Evolutionary conservation across 2,888 invertebrate species (phyloP).

Genomic region (Polietes domitor): DNA sequence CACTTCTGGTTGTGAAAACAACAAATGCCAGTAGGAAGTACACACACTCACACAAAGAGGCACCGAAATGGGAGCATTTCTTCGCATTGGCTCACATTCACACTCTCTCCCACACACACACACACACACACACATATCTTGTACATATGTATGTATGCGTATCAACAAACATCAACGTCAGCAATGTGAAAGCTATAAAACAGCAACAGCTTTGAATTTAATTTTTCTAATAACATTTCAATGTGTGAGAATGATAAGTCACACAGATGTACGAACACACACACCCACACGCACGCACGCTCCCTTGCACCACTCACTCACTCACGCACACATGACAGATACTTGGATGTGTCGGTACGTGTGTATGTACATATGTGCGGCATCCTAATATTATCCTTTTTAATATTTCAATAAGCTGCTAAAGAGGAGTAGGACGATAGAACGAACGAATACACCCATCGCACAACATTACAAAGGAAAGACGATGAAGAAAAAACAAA

Average conservation of each 20-base stretch:
- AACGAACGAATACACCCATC: neutral
- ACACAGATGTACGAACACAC: neutral
- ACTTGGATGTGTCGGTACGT: slow-evolving; percentile 20
- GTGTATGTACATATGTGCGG: slow-evolving; percentile 24
- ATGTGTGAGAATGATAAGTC: slow-evolving; percentile 42
- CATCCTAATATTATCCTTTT: slow-evolving; percentile 52
- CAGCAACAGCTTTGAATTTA: slow-evolving; percentile 45
- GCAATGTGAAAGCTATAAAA: slow-evolving; percentile 13
- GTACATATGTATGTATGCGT: too few species aligned
- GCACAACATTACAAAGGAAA: neutral
- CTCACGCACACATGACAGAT: neutral
- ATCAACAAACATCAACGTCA: neutral
- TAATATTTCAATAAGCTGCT: slow-evolving; percentile 53
- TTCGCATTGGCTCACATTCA: neutral
- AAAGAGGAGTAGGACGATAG: slow-evolving; percentile 9
- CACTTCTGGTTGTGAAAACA: neutral
- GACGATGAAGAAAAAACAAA: neutral
- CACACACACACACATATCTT: neutral
- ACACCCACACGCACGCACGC: neutral
- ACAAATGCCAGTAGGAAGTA: neutral
- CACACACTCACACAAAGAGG: neutral
- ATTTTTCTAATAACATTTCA: slow-evolving; percentile 48
- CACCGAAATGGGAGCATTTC: neutral
- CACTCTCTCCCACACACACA: neutral
- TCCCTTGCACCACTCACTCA: neutral